phyloP scores from a whole-genome alignment of 2,888 invertebrate species.

The Heliothis peltigera region DNA sequence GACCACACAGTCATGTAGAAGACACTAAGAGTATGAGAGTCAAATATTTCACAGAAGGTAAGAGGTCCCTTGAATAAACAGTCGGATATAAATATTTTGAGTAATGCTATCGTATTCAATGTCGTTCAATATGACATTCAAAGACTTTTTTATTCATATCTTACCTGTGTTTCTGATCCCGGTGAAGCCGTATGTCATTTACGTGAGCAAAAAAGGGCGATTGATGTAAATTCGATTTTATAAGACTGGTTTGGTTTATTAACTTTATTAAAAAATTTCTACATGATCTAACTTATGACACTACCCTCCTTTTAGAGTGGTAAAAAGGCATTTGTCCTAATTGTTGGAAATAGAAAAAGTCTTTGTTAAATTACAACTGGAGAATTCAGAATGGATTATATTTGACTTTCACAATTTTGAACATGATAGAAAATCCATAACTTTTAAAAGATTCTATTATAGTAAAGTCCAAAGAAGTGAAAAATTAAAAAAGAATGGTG shows the following conservation, averaged over 20 bases:
- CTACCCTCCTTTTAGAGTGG: too few species aligned
- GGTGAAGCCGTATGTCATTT: not conserved
- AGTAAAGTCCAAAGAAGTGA: too few species aligned
- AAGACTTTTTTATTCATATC: conserved; percentile 7
- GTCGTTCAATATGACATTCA: conserved; percentile 21
- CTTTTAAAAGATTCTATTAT: too few species aligned
- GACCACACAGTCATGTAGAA: not conserved
- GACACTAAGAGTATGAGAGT: not conserved
- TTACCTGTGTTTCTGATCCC: not conserved
- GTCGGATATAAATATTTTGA: conserved; percentile 13
- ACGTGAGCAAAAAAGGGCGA: not conserved
- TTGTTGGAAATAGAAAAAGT: too few species aligned
- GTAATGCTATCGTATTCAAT: conserved; percentile 16
- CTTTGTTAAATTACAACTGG: too few species aligned
- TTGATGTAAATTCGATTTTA: not conserved
- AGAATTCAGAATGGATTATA: too few species aligned
- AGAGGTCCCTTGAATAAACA: conserved; percentile 17
- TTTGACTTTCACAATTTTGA: too few species aligned
- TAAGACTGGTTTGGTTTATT: not conserved
- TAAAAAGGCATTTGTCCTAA: too few species aligned
- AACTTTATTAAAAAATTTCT: too few species aligned
- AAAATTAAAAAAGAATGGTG: too few species aligned
- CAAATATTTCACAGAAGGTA: conserved; percentile 11
- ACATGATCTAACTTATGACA: too few species aligned
- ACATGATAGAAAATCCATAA: too few species aligned